A percentile compares a stretch with the other conserved stretches of the same genome.
These are phyloP conservation scores for Intellagama lesueurii DNA, from an alignment of 2,797 vertebrate genomes.

Conservation along the genomic window DNA sequence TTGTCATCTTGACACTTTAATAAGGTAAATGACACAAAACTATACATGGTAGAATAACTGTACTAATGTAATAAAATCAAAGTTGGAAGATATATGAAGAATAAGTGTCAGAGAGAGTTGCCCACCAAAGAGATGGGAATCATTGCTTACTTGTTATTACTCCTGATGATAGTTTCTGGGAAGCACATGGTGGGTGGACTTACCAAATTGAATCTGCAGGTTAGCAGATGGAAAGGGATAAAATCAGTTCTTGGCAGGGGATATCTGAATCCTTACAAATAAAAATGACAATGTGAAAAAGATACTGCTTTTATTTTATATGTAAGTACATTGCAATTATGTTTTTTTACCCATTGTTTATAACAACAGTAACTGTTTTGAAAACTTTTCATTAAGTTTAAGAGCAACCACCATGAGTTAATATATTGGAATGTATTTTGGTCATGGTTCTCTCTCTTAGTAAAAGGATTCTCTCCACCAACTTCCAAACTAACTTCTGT, in stretches of 20 bases:
- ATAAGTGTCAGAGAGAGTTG: not conserved
- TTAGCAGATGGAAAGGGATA: not conserved
- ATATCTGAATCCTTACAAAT: not conserved
- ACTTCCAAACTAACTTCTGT: not conserved
- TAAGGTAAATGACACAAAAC: not conserved
- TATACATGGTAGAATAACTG: not conserved
- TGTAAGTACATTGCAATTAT: not conserved
- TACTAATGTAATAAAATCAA: not conserved
- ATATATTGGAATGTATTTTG: not conserved
- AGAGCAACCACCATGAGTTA: not conserved
- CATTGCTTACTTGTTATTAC: slow-evolving; percentile 9
- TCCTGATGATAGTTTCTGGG: not conserved
- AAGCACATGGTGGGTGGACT: not conserved
- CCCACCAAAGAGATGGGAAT: not conserved
- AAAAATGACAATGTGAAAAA: slow-evolving; percentile 1
- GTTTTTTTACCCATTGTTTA: not conserved
- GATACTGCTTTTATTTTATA: not conserved
- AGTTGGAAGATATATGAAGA: not conserved
- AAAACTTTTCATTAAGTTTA: not conserved
- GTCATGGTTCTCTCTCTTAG: not conserved
- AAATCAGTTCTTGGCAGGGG: not conserved
- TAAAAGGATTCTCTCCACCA: not conserved
- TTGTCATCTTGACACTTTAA: not conserved
- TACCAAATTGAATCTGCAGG: not conserved
- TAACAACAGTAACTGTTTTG: not conserved